Percentiles rank a stretch among this genome's conserved stretches.
These are phyloP conservation scores for Irena cyanogastra DNA, from an alignment of 2,113 vertebrate species.

Conservation along the genomic window DNA sequence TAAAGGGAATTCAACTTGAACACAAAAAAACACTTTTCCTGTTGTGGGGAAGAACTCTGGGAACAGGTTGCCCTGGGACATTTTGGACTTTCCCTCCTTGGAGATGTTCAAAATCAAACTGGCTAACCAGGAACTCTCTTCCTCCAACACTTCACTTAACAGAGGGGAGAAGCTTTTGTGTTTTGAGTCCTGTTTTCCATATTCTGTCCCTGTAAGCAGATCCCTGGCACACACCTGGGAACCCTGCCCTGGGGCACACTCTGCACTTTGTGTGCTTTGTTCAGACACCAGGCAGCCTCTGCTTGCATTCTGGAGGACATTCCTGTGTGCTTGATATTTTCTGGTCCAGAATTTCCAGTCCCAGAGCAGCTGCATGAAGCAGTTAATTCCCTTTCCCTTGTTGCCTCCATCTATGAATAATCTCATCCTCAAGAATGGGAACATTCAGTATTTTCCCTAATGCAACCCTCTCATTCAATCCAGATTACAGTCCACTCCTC, in stretches of 20 bases:
- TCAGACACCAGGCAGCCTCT: neutral
- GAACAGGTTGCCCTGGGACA: neutral
- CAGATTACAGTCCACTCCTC: neutral
- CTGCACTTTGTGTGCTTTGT: neutral
- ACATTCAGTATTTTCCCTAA: slow-evolving; percentile 28
- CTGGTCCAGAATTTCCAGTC: neutral
- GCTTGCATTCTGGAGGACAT: neutral
- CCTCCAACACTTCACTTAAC: neutral
- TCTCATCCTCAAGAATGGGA: neutral
- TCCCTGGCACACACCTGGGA: neutral
- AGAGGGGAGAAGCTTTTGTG: neutral
- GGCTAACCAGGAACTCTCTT: neutral
- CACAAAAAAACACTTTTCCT: neutral
- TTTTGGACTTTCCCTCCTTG: neutral
- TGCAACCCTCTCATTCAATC: neutral
- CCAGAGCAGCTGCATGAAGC: neutral
- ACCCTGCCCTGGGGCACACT: neutral
- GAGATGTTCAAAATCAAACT: neutral
- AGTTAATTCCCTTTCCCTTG: neutral
- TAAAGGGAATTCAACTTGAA: neutral
- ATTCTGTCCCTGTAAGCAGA: neutral
- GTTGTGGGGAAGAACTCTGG: neutral
- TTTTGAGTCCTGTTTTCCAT: neutral
- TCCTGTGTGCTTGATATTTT: neutral
- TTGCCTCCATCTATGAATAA: neutral